These are phyloP conservation scores for Chrysolina haemoptera DNA, from an alignment of 2,888 invertebrate species.

Conservation along the genomic window DNA sequence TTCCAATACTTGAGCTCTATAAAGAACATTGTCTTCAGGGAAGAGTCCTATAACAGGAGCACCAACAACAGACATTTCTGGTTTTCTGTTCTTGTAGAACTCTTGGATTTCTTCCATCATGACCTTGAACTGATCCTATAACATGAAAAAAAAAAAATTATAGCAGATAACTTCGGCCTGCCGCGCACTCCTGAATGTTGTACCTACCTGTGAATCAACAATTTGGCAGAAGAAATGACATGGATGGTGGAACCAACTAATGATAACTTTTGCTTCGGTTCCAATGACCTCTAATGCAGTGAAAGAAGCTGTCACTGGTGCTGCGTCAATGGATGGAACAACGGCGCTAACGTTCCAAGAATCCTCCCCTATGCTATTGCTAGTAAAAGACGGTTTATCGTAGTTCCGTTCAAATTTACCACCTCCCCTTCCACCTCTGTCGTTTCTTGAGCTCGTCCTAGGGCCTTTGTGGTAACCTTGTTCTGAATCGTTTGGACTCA, in stretches of 20 bases:
- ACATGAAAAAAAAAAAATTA: constrained; percentile 30
- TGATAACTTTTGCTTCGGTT: constrained; percentile 72
- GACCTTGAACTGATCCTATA: constrained; percentile 73
- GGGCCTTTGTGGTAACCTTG: constrained; percentile 59
- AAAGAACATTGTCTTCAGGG: constrained; percentile 80
- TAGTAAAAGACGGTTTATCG: constrained; percentile 39
- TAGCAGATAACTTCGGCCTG: background rate
- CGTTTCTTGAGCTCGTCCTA: constrained; percentile 57
- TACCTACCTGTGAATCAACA: constrained; percentile 57
- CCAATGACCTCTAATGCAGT: constrained; percentile 66
- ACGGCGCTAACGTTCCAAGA: constrained; percentile 59
- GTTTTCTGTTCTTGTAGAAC: constrained; percentile 72
- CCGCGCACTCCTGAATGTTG: background rate
- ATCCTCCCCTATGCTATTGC: constrained; percentile 40
- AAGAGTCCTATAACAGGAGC: constrained; percentile 80
- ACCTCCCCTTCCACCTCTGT: constrained; percentile 39
- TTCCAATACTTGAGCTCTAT: constrained; percentile 78
- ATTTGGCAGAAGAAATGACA: constrained; percentile 76
- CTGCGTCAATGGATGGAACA: constrained; percentile 55
- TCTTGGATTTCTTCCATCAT: constrained; percentile 83
- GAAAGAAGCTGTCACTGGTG: constrained; percentile 57
- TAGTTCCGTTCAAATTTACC: constrained; percentile 37
- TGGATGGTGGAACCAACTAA: constrained; percentile 85
- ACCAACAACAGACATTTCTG: constrained; percentile 71
- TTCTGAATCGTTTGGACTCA: constrained; percentile 64